Evolutionary conservation across 1,140 invertebrate genomes (phyloP), one percentile per base, ranked within the genome.

Genomic region (Calosoma granatense): DNA sequence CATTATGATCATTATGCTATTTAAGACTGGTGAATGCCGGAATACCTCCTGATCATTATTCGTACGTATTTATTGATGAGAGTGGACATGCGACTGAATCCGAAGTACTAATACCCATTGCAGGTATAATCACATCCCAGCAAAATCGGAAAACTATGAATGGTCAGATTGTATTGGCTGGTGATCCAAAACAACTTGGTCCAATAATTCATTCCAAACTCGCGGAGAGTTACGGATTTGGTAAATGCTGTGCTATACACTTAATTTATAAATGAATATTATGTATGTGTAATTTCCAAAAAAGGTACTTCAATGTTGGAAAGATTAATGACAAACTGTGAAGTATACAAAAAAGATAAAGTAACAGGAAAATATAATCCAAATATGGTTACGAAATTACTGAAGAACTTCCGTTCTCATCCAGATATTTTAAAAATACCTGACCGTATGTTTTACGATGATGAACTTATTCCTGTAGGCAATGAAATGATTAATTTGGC

Each of bases 111-210:
- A 81, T 93, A 62, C 83, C 91, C 1, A 68, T 92, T 22, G 72
- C 75, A 55, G 70, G 78, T 56, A 61, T 66, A 55, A 56, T 66
- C 51, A 59, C 63, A 17, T 51, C n/a, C 22, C 19, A 14, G 14
- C 19, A 22, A 11, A 71, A 64, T 54, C 69, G 74, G 20, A 69
- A 73, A 54, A 76, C 75, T 59, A 61, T 75, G 11, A 66, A 72
- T 59, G 81, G 83, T 1, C 86, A 88, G 73, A 79, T 92, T 4
- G 74, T 96, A 58, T 72, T 97, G 2, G 88, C 92, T 59, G 94
- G 94, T 4, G 94, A 97, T 79, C 94, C 91, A 14, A 77, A 86
- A 68, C 94, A 98, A 72, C 76, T 97, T 22, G 93, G 92, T 0
- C 90, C 94, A 4, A 81, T 95, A 6, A 72, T 94, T 4, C 70